These are phyloP conservation scores for Scaptomyza montana DNA, from an alignment of 1,140 invertebrate species.

Conservation along the genomic window DNA sequence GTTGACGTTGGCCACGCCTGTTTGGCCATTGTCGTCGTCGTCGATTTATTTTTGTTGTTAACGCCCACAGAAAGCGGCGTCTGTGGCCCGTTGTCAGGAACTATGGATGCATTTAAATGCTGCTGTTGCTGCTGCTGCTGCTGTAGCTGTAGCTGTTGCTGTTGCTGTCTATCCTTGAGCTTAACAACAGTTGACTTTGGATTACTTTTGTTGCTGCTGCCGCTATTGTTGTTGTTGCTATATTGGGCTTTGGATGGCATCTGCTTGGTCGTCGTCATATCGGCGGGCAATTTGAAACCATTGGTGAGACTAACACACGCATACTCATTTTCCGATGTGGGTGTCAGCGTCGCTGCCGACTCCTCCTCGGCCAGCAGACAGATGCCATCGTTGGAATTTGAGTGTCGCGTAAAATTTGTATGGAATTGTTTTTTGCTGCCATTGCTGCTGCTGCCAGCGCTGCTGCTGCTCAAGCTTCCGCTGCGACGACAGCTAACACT, in stretches of 20 bases:
- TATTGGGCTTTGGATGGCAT: slow-evolving; percentile 25
- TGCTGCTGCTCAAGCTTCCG: slow-evolving; percentile 74
- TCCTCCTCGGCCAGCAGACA: slow-evolving; percentile 79
- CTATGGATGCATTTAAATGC: slow-evolving; percentile 66
- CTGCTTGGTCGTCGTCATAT: slow-evolving; percentile 45
- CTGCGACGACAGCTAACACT: slow-evolving; percentile 52
- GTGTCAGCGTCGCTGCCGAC: slow-evolving; percentile 74
- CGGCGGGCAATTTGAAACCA: slow-evolving; percentile 73
- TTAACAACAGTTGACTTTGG: slow-evolving; percentile 25
- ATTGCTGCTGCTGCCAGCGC: slow-evolving; percentile 66
- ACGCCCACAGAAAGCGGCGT: slow-evolving; percentile 40
- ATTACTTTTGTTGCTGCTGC: slow-evolving; percentile 27
- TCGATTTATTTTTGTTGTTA: slow-evolving; percentile 48
- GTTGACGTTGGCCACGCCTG: slow-evolving; percentile 66
- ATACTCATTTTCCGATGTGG: slow-evolving; percentile 74
- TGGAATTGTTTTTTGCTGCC: slow-evolving; percentile 75
- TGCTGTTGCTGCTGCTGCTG: slow-evolving; percentile 51
- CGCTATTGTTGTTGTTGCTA: slow-evolving; percentile 40
- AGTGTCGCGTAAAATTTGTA: slow-evolving; percentile 76
- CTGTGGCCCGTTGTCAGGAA: slow-evolving; percentile 74
- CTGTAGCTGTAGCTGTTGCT: slow-evolving; percentile 60
- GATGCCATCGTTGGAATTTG: slow-evolving; percentile 81
- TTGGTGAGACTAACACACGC: slow-evolving; percentile 64
- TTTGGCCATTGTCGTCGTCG: slow-evolving; percentile 47
- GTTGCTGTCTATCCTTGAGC: slow-evolving; percentile 59